Percentiles rank a stretch among this genome's conserved stretches.
Conservation (phyloP, 92 coral and sea anemone species). For the Montipora capitata region DNA sequence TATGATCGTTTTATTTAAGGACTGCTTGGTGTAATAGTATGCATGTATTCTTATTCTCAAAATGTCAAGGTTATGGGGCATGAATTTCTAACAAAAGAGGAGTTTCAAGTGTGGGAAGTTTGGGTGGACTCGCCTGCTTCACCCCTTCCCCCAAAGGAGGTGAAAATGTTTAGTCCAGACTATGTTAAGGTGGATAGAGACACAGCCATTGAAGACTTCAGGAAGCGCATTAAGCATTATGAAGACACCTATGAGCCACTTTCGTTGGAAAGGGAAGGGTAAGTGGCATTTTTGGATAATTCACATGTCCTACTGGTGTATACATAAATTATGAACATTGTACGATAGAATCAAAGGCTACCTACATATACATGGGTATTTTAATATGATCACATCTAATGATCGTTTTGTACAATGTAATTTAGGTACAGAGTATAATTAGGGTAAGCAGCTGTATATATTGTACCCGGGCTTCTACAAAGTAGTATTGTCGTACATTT, state of each 20-base stretch:
- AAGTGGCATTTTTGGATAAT: conserved; percentile 4
- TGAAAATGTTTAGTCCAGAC: conserved; percentile 97
- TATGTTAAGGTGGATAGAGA: conserved; percentile 93
- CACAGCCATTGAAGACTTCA: conserved; percentile 89
- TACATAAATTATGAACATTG: no score
- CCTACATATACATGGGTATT: no score
- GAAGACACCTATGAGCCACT: conserved; percentile 93
- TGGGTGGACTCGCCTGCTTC: conserved; percentile 48
- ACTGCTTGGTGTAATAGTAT: no score
- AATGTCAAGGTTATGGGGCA: conserved; percentile 51
- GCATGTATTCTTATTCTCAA: neutral
- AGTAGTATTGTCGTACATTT: no score
- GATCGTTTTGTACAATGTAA: no score
- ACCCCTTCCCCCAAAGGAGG: conserved; percentile 72
- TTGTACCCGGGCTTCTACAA: no score
- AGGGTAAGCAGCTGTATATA: no score
- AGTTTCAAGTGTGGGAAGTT: conserved; percentile 40
- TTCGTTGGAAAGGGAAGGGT: conserved; percentile 90
- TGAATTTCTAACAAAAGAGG: conserved; percentile 44
- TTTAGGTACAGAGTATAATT: no score
- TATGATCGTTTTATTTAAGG: neutral
- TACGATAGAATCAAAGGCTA: no score
- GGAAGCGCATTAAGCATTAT: conserved; percentile 94
- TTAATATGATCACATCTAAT: no score
- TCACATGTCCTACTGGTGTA: no score